Evolutionary conservation across 2,888 invertebrate genomes (phyloP).

Genomic region (Troglohyphantes excavatus): DNA sequence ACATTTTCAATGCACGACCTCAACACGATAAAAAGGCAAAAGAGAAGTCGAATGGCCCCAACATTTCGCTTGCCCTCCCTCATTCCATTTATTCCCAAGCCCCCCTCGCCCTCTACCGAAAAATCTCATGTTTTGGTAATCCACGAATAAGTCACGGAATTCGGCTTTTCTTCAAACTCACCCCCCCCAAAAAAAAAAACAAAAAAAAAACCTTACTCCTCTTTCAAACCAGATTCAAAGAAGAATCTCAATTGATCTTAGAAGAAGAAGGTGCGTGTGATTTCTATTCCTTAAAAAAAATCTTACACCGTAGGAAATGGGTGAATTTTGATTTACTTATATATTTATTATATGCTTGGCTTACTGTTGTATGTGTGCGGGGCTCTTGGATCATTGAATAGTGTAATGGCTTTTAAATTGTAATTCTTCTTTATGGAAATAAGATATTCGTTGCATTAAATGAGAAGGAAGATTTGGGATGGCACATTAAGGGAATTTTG

Average conservation of each 20-base stretch:
- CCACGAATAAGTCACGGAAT: constrained; percentile 70
- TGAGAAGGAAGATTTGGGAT: not conserved
- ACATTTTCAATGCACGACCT: constrained; percentile 59
- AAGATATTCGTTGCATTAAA: not conserved
- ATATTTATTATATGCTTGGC: too few relatives aligned
- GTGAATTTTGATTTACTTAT: too few relatives aligned
- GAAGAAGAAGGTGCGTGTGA: constrained; percentile 7
- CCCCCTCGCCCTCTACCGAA: not conserved
- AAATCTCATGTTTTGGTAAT: constrained; percentile 76
- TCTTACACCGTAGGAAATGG: too few relatives aligned
- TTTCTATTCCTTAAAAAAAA: not conserved
- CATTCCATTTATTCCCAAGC: not conserved
- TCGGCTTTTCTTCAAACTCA: constrained; percentile 13
- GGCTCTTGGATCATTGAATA: not conserved
- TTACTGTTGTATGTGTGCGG: too few relatives aligned
- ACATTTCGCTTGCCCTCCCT: not conserved
- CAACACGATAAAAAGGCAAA: constrained; percentile 45
- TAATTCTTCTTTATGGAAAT: not conserved
- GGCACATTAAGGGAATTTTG: not conserved
- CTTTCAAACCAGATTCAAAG: not conserved
- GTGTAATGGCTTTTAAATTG: constrained; percentile 5
- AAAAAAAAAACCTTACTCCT: not conserved
- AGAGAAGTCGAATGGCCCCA: constrained; percentile 43
- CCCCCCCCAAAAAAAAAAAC: not conserved
- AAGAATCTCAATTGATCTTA: constrained; percentile 33